Base-by-base conservation (phyloP, 2,113 vertebrate genomes). In the Chascanopsetta lugubris region DNA sequence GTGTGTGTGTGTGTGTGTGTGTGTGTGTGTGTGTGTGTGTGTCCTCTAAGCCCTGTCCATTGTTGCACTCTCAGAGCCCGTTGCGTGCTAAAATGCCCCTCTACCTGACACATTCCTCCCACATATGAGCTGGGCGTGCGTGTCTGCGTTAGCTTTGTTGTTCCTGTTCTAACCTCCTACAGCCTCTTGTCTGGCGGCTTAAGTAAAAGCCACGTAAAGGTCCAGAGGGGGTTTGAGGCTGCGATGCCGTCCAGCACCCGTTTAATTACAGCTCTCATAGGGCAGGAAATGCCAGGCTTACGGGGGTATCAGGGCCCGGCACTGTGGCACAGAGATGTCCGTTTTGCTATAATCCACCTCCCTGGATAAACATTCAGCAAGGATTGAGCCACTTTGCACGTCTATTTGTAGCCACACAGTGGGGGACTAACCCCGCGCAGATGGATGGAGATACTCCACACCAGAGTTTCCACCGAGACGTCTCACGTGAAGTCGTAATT, bases 271-370 rank as follows among this genome's bases (percentile, higher is more conserved):
- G 61, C 67, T 83, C 82, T 85, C 75, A 49, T 54, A 70, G 70
- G 75, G 75, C 83, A 87, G 89, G 90, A 89, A 90, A 89, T 88
- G 58, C 76, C 69, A 36, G 68, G 85, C 84, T 89, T 88, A 88
- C 68, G 65, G 64, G 68, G 65, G 73, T 83, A 83, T 88, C 80
- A 79, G 74, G n/a, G 25, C 58, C 61, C 71, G 40, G 67, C 72
- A n/a, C 75, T 65, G 63, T 84, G 76, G 78, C 82, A 79, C 63
- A 59, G 70, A 83, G 80, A 82, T 86, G 85, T 74, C 87, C 45
- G 25, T 79, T 79, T 78, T 66, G 53, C 62, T 69, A 20, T 88
- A 89, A 88, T 90, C 86, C 75, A 79, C 77, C 70, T 78, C 76
- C 78, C 78, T 75, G 79, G 71, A 82, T 77, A 87, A 88, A 88